Evolutionary conservation across 2,888 invertebrate species (phyloP), one percentile per base, ranked within the genome.

Genomic region (Stenurella melanura): DNA sequence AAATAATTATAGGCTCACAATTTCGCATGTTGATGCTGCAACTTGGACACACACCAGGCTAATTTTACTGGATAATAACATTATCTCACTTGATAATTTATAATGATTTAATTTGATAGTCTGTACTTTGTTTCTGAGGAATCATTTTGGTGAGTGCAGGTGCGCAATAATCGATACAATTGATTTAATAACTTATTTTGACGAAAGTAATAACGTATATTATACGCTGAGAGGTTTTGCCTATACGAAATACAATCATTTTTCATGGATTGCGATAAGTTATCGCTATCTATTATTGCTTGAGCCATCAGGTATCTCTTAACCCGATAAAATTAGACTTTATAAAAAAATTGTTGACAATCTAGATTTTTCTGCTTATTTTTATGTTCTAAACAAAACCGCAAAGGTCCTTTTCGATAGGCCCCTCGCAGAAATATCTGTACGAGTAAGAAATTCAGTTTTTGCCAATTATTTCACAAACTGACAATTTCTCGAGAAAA

Each of bases 31-130:
- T 54, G 71, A 34, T 42, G 50, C 21, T 38, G 70, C 60, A 58
- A 12, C 61, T 71, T 34, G 58, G 61, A 42, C 70, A 61, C 60
- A 71, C 71, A 71, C 18, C 34, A 18, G 12, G 61, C 17, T 42
- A 71, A 61, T 71, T 61, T 61, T 61, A 61, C 71, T 42, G 71
- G 71, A 61, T 71, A 71, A 61, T 71, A 71, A 61, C 71, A 71
- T 71, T 71, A 71, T 71, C 60, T 61, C 42, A 42, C 42, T 57
- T 61, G 61, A 71, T 34, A 60, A 71, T 71, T 61, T 61, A 61
- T 71, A 61, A 60, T 42, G 42, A 61, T 71, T 61, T 71, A 71
- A 71, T 61, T 21, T 42, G n/a, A 50, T 6, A 17, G 12, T 9
- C 42, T 42, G 42, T 42, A 42, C 15, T 42, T 42, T 42, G 15